Evolutionary conservation across 2,888 invertebrate genomes (phyloP).

Genomic region (Pharmacophagus antenor): DNA sequence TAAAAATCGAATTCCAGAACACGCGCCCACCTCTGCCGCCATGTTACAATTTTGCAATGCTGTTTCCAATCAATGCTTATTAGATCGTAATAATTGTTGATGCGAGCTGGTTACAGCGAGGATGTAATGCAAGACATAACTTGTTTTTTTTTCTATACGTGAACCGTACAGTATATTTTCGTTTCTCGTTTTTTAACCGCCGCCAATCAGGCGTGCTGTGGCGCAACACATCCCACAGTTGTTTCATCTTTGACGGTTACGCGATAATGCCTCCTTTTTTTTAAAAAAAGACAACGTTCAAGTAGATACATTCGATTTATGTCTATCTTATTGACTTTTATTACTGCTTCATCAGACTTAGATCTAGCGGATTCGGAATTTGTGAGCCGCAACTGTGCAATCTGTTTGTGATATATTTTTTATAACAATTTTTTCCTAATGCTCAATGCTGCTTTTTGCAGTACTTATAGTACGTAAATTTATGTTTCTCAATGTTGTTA

Average conservation of each 20-base stretch:
- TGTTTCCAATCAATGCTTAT: constrained; percentile 47
- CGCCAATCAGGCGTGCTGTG: constrained; percentile 27
- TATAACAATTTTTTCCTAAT: too few species aligned
- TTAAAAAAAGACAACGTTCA: neutral
- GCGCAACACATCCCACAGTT: constrained; percentile 20
- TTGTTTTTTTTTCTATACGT: constrained; percentile 32
- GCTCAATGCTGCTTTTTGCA: too few species aligned
- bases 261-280: neutral
- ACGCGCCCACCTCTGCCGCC: constrained; percentile 20
- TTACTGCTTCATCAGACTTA: too few species aligned
- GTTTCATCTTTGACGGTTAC: constrained; percentile 28
- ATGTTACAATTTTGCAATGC: constrained; percentile 37
- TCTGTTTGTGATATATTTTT: too few species aligned
- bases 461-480: too few species aligned
- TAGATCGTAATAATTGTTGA: constrained; percentile 51
- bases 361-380: too few species aligned
- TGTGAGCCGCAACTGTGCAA: too few species aligned
- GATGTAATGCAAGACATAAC: constrained; percentile 42
- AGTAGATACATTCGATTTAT: too few species aligned
- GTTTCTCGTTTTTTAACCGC: constrained; percentile 35
- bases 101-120: constrained; percentile 35
- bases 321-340: too few species aligned
- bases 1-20: constrained; percentile 14
- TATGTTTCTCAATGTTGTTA: too few species aligned
- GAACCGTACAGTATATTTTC: constrained; percentile 32